These are phyloP conservation scores for Trachelus tabidus DNA, from an alignment of 2,888 invertebrate species.

Conservation along the genomic window DNA sequence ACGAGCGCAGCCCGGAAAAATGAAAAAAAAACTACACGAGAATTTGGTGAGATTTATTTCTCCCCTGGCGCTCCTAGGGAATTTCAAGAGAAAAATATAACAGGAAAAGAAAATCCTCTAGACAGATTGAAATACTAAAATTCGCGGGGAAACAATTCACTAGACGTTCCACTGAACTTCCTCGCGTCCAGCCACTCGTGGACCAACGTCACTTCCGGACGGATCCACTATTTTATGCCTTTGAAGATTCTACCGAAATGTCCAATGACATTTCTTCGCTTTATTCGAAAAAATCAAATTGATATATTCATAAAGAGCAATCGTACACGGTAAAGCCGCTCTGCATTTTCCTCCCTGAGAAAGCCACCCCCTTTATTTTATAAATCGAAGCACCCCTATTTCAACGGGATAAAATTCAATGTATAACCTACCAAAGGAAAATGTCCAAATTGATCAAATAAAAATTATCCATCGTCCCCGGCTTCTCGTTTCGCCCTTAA, in stretches of 20 bases:
- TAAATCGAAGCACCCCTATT: no score
- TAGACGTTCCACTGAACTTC: neutral
- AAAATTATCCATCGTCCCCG: neutral
- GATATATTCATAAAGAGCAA: conserved; percentile 3
- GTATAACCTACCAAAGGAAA: no score
- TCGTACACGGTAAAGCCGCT: neutral
- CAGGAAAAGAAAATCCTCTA: neutral
- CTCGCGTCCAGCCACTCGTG: neutral
- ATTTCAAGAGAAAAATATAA: neutral
- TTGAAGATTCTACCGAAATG: neutral
- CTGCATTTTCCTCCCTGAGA: no score
- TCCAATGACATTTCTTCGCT: neutral
- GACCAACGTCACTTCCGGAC: neutral
- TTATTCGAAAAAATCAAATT: neutral
- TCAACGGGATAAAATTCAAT: no score
- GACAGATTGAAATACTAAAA: neutral
- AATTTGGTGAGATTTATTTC: neutral
- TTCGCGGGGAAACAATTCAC: neutral
- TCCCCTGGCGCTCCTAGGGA: neutral
- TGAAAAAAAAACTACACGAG: neutral
- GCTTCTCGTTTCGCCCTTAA: no score
- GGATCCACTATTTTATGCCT: fast-evolving
- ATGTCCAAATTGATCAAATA: no score
- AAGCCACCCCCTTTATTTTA: no score
- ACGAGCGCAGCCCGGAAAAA: neutral